Base-by-base conservation (phyloP, 2,797 vertebrate species). In the Adrianichthys oophorus region DNA sequence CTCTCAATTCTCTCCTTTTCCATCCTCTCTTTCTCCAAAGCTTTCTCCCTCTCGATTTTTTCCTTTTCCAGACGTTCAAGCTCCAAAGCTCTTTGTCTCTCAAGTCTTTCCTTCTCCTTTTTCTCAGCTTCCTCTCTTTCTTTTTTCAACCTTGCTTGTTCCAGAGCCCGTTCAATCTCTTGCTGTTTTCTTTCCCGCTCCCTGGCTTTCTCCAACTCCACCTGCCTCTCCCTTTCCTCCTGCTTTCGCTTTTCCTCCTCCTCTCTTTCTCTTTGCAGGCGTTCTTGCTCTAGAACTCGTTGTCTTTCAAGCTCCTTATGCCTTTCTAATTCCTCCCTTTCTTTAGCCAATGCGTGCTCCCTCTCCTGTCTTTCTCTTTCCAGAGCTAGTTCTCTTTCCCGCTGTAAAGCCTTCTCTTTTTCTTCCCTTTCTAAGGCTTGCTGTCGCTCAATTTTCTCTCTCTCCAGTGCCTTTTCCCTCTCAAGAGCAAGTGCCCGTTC, bases 401-500 rank as follows among this genome's bases (percentile, higher is more conserved):
- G 45, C 67, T 84, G 71, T 63, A 83, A 60, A 49, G 82, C 80
- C 26, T 67, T 86, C 57, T 87, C 85, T 60, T 47, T 68, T 54
- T 83, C 87, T 40, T 85, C 77, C 70, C 67, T 82, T 67, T 85
- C 88, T 32, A 92, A 79, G 41, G 84, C 89, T 71, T 83, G 83
- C 70, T 87, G 81, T 17, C 40, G 71, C 59, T 85, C 80, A 55
- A 85, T 48, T 48, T 70, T 68, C 55, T 89, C 86, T 49, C 18
- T 76, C 47, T 87, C 85, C 21, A 85, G 59, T 69, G 80, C 80
- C 29, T 55, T 68, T 56, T 88, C 78, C 40, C 49, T 79, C 61
- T 89, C 83, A 41, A 68, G 52, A 7, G 66, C 77, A 17, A 77
- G 55, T 17, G 67, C 72, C 57, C 56, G 51, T 44, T 89, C 82